Conservation (phyloP, 2,888 invertebrate genomes). For the Xestia sexstrigata region DNA sequence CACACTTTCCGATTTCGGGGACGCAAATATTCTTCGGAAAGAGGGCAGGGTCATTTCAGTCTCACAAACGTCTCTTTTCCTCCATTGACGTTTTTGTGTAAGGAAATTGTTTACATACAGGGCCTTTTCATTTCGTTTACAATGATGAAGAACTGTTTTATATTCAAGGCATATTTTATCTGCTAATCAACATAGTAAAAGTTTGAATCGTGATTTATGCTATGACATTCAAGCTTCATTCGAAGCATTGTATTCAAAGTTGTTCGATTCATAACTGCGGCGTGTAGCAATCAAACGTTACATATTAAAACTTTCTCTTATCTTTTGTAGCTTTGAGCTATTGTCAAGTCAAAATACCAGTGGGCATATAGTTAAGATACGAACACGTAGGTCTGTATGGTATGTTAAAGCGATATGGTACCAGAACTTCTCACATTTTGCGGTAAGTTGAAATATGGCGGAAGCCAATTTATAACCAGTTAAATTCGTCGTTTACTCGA, state of each 20-base stretch:
- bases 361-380: slow-evolving; percentile 35
- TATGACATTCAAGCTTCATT: slow-evolving; percentile 37
- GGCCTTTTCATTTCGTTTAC: slow-evolving; percentile 20
- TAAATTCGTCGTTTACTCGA: neutral
- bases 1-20: slow-evolving; percentile 54
- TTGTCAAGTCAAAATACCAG: slow-evolving; percentile 49
- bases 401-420: slow-evolving; percentile 19
- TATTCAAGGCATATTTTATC: slow-evolving; percentile 15
- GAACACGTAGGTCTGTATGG: slow-evolving; percentile 7
- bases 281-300: slow-evolving; percentile 50
- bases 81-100: slow-evolving; percentile 28
- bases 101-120: slow-evolving; percentile 38
- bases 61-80: slow-evolving; percentile 43
- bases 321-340: slow-evolving; percentile 53
- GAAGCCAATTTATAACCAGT: neutral
- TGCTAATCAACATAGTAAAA: slow-evolving; percentile 29
- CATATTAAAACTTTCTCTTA: slow-evolving; percentile 60
- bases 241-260: slow-evolving; percentile 41
- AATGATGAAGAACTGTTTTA: slow-evolving; percentile 21
- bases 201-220: slow-evolving; percentile 33
- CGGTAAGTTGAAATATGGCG: neutral
- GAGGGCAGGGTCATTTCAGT: slow-evolving; percentile 42
- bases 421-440: slow-evolving; percentile 20
- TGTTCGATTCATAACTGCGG: slow-evolving; percentile 26
- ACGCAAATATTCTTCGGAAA: slow-evolving; percentile 48